Evolutionary conservation across 2,113 vertebrate species (phyloP).

Genomic region (Jaculus jaculus): DNA sequence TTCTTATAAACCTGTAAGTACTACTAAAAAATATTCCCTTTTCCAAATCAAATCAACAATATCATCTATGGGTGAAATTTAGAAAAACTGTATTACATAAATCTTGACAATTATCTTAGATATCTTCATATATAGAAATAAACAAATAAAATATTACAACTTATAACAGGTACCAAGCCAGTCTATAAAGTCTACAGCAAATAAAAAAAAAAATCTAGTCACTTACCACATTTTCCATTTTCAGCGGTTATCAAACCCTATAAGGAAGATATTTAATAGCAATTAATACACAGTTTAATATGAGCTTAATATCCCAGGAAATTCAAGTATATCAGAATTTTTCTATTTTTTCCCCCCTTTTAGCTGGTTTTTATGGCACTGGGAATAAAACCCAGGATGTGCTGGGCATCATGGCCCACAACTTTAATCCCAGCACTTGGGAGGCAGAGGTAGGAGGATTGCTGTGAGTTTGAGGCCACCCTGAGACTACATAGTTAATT

Average conservation of each 20-base stretch:
- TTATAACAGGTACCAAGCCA: background rate
- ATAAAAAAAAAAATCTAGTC: slow-evolving; percentile 51
- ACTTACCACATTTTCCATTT: slow-evolving; percentile 85
- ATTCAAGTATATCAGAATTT: background rate
- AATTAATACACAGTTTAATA: background rate
- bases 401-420: no score
- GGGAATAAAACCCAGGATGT: no score
- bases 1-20: background rate
- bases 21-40: background rate
- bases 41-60: background rate
- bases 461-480: no score
- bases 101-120: background rate
- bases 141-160: background rate
- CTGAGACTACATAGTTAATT: no score
- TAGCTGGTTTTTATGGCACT: no score
- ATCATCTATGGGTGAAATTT: background rate
- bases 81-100: background rate
- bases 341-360: background rate
- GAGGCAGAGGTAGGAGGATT: no score
- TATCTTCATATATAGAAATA: slow-evolving; percentile 8
- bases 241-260: slow-evolving; percentile 82
- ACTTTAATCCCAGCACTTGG: no score
- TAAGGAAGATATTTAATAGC: slow-evolving; percentile 68
- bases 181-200: background rate
- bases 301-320: background rate